Percentiles rank a stretch among this genome's conserved stretches.
phyloP scores from a whole-genome alignment of 1,140 invertebrate species.

The Meteorus sp. region DNA sequence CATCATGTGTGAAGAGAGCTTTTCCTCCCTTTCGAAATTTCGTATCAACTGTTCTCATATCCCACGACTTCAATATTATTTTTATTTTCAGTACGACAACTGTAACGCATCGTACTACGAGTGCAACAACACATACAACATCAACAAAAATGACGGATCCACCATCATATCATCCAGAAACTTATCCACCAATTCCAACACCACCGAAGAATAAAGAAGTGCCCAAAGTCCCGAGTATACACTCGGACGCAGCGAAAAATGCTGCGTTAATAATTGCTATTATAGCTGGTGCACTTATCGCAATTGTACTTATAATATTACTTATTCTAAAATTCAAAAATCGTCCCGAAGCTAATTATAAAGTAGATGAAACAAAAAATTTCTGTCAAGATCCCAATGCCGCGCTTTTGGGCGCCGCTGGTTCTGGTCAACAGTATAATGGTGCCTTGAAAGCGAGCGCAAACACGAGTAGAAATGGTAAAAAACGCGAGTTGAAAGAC shows the following conservation, averaged over 20 bases:
- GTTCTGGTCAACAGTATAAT: constrained; percentile 56
- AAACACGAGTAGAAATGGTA: constrained; percentile 60
- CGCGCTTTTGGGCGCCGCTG: constrained; percentile 65
- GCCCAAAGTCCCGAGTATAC: constrained; percentile 58
- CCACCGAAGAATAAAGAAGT: constrained; percentile 40
- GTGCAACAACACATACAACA: constrained; percentile 37
- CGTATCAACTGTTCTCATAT: no score
- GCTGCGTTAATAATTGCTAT: constrained; percentile 83
- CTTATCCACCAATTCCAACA: constrained; percentile 43
- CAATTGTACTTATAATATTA: constrained; percentile 86
- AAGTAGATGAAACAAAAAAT: constrained; percentile 84
- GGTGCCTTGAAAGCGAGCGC: constrained; percentile 50
- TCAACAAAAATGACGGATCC: constrained; percentile 52
- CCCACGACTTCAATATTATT: no score
- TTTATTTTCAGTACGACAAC: constrained; percentile 32
- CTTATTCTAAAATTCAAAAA: constrained; percentile 88
- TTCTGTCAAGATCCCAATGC: constrained; percentile 75
- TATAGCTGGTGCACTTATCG: constrained; percentile 87
- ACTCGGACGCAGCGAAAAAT: constrained; percentile 72
- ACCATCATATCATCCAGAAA: constrained; percentile 47
- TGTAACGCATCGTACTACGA: constrained; percentile 41
- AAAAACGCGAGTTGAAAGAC: constrained; percentile 81
- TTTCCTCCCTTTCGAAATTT: no score
- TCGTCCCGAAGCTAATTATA: constrained; percentile 83
- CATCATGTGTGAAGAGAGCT: no score